phyloP scores from a whole-genome alignment of 2,113 vertebrate species.

The Columbina picui region DNA sequence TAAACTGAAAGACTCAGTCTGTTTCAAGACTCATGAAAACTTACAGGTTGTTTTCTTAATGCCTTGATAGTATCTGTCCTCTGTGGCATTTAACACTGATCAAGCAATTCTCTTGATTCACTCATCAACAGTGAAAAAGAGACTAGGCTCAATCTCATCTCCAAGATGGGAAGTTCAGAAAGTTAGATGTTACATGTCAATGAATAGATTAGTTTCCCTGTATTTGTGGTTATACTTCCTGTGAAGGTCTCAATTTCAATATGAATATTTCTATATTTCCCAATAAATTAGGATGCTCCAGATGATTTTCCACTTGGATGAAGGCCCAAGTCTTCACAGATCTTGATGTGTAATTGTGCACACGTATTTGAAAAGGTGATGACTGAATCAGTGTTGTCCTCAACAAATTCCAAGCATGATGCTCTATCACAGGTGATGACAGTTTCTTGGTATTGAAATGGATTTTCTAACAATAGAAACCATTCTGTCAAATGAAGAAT shows the following conservation, averaged over 20 bases:
- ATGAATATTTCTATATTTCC: not conserved
- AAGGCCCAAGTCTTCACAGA: not conserved
- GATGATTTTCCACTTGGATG: not conserved
- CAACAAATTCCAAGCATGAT: not conserved
- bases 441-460: conserved; percentile 2
- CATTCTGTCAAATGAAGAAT: not conserved
- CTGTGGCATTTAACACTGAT: not conserved
- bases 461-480: not conserved
- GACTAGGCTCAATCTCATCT: not conserved
- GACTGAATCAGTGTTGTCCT: not conserved
- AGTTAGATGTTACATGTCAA: not conserved
- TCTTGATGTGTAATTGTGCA: not conserved
- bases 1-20: not conserved
- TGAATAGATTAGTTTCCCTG: not conserved
- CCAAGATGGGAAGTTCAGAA: not conserved
- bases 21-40: not conserved
- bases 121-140: not conserved
- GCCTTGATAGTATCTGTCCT: accelerated
- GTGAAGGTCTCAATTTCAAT: not conserved
- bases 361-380: not conserved
- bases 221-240: not conserved
- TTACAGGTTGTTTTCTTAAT: not conserved
- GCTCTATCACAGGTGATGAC: not conserved
- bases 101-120: not conserved
- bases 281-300: not conserved